Evolutionary conservation across 2,113 vertebrate species (phyloP).

Genomic region (Lophotis ruficrista): DNA sequence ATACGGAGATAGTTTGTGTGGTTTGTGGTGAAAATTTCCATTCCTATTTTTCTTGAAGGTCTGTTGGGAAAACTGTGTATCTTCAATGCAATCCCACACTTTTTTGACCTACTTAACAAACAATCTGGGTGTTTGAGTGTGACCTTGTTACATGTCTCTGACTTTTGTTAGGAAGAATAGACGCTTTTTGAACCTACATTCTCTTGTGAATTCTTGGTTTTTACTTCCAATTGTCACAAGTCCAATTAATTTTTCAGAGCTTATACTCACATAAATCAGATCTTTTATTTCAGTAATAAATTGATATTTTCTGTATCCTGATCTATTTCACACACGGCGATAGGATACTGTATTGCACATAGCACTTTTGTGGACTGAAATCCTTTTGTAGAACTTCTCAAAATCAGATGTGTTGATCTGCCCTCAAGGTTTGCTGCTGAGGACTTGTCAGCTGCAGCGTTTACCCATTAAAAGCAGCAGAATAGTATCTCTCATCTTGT

Average conservation of each 20-base stretch:
- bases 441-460: not conserved
- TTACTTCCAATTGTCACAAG: not conserved
- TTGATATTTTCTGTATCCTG: not conserved
- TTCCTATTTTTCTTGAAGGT: not conserved
- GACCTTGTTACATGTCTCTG: not conserved
- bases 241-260: not conserved
- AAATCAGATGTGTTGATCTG: not conserved
- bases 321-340: not conserved
- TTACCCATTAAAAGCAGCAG: not conserved
- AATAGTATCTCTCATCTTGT: not conserved
- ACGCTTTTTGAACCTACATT: not conserved
- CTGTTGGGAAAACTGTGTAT: not conserved
- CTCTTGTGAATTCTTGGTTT: not conserved
- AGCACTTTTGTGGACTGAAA: not conserved
- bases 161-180: not conserved
- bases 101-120: not conserved
- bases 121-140: not conserved
- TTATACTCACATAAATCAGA: not conserved
- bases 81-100: not conserved
- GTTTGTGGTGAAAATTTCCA: conserved; percentile 17
- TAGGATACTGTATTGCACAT: not conserved
- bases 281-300: not conserved
- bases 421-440: not conserved
- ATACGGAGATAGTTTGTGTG: not conserved
- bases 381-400: not conserved